phyloP scores from a whole-genome alignment of 1,140 invertebrate genomes.

The Glossosoma conforme region DNA sequence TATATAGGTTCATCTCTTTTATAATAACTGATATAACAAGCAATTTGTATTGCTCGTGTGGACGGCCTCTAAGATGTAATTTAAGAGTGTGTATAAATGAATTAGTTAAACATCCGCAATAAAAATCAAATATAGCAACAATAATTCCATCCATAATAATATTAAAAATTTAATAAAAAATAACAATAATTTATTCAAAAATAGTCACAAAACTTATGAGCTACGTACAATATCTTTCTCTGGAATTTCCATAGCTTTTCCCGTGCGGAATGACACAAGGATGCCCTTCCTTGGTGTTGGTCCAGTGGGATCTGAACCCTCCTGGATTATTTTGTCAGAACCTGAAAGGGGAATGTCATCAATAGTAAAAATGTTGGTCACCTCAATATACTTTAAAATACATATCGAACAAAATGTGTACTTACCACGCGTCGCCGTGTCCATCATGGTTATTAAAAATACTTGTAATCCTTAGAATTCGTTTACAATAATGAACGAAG shows the following conservation, averaged over 20 bases:
- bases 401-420: not conserved
- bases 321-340: constrained; percentile 44
- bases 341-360: too few species aligned
- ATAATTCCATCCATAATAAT: too few species aligned
- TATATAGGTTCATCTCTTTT: too few species aligned
- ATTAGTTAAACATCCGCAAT: too few species aligned
- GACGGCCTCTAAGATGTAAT: too few species aligned
- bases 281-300: constrained; percentile 73
- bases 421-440: not conserved
- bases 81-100: too few species aligned
- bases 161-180: constrained; percentile 20
- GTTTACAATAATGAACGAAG: too few species aligned
- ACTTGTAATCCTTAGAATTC: too few species aligned
- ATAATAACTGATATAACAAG: too few species aligned
- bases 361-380: not conserved
- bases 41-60: too few species aligned
- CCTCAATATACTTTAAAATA: not conserved
- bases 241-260: constrained; percentile 77
- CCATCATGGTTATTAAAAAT: not conserved
- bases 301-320: constrained; percentile 65
- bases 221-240: constrained; percentile 73
- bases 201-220: not conserved
- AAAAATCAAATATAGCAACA: too few species aligned
- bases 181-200: constrained; percentile 1
- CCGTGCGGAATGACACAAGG: constrained; percentile 73